These are phyloP conservation scores for Leucoraja erinaceus DNA, from an alignment of 2,113 vertebrate genomes.

Conservation along the genomic window DNA sequence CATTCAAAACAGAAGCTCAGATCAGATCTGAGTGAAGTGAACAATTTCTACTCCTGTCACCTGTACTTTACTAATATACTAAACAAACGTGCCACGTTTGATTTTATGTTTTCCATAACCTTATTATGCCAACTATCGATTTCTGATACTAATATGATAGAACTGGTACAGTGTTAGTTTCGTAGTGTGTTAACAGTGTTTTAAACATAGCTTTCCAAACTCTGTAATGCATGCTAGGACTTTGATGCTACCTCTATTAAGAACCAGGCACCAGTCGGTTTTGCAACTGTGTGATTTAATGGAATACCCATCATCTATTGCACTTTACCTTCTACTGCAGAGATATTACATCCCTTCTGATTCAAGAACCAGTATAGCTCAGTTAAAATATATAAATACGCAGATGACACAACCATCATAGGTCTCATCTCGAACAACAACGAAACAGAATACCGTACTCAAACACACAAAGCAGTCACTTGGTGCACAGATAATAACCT, in stretches of 20 bases:
- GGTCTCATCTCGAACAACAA: no score
- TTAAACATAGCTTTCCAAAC: neutral
- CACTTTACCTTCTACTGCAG: neutral
- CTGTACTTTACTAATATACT: no score
- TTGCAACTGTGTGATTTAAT: no score
- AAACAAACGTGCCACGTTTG: neutral
- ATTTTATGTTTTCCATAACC: neutral
- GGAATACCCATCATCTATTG: neutral
- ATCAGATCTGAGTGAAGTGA: neutral
- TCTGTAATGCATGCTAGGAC: no score
- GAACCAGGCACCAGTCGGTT: neutral
- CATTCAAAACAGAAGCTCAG: conserved; percentile 6
- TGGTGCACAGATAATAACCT: no score
- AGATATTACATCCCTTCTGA: neutral
- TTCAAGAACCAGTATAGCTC: neutral
- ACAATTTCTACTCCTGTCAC: neutral
- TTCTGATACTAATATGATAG: neutral
- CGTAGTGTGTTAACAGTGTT: neutral
- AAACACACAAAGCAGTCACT: no score
- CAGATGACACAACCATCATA: no score
- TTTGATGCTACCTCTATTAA: no score
- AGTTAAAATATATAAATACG: no score
- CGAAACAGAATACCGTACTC: no score
- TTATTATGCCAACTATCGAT: neutral
- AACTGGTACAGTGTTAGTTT: neutral